Evolutionary conservation across 2,113 vertebrate species (phyloP).

Genomic region (human): GRCh38 chr17:64230001-64230500

Average conservation of each 20-base stretch:
- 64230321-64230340: not conserved
- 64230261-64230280: not conserved
- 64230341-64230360: not conserved
- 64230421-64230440: not conserved
- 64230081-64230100: not conserved
- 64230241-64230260: rapidly evolving
- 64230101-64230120: not conserved
- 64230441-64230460: not conserved
- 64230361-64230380: not conserved
- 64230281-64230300: not conserved
- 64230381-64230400: not conserved
- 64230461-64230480: not conserved
- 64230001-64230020: not conserved
- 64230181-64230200: not conserved
- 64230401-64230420: not conserved
- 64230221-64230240: not conserved
- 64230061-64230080: not conserved
- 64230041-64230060: not conserved
- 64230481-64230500: not conserved
- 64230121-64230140: not conserved
- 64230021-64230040: conserved; percentile 18
- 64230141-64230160: not conserved
- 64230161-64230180: not conserved
- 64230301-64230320: not conserved
- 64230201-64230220: not conserved